Percentiles rank a stretch among this genome's conserved stretches.
These are phyloP conservation scores for Phymatocera aterrima DNA, from an alignment of 2,888 invertebrate species.

Conservation along the genomic window DNA sequence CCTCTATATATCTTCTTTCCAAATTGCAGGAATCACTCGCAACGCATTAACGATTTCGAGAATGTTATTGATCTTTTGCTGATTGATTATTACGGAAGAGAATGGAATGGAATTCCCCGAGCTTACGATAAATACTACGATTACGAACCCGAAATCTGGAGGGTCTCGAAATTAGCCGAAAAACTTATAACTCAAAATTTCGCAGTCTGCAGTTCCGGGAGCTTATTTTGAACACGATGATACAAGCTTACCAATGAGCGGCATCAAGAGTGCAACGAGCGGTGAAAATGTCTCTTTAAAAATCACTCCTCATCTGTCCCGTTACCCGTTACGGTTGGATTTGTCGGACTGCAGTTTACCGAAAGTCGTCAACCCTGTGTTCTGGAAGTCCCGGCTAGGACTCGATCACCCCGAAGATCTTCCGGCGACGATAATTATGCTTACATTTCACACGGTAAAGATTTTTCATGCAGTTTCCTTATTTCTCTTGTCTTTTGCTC, in stretches of 20 bases:
- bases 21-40: slow-evolving; percentile 16
- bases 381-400: background rate
- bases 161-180: background rate
- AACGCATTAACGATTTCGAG: slow-evolving; percentile 24
- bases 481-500: background rate
- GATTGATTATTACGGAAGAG: slow-evolving; percentile 20
- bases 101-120: slow-evolving; percentile 1
- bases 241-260: slow-evolving; percentile 50
- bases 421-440: background rate
- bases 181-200: background rate
- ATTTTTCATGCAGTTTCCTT: slow-evolving; percentile 42
- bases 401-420: slow-evolving; percentile 32
- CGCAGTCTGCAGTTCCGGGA: background rate
- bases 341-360: background rate
- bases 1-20: background rate
- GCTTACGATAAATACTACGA: background rate
- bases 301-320: slow-evolving; percentile 61
- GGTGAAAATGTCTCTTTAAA: slow-evolving; percentile 52
- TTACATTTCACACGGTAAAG: slow-evolving; percentile 48
- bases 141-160: background rate
- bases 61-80: slow-evolving; percentile 29
- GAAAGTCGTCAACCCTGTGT: background rate
- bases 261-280: slow-evolving; percentile 59
- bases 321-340: background rate
- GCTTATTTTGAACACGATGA: no score